These are phyloP conservation scores for Sisyra terminalis DNA, from an alignment of 2,888 invertebrate genomes.

Conservation along the genomic window DNA sequence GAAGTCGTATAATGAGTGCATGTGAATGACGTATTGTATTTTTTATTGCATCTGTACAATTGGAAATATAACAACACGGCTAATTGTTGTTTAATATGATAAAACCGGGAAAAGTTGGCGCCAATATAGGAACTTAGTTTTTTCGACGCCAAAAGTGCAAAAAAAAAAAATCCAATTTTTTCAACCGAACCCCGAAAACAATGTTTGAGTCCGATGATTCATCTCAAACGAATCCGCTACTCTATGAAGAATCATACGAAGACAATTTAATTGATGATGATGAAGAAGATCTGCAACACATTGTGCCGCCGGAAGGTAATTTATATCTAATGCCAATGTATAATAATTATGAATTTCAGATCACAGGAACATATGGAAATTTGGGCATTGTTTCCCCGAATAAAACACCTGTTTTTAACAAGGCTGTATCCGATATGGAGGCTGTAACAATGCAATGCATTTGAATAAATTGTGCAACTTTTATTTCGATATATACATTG, in stretches of 20 bases:
- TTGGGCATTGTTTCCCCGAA: not conserved
- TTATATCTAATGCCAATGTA: not conserved
- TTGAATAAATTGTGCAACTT: too few species aligned
- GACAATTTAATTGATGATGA: slow-evolving; percentile 20
- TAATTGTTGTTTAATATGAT: not conserved
- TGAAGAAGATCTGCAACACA: slow-evolving; percentile 25
- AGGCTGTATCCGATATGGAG: not conserved
- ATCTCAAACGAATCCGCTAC: not conserved
- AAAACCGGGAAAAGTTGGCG: not conserved
- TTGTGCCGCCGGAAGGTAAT: slow-evolving; percentile 26
- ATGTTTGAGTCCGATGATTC: slow-evolving; percentile 7
- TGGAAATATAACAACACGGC: not conserved
- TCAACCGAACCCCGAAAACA: too few species aligned
- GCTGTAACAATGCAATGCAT: too few species aligned
- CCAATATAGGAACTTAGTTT: not conserved
- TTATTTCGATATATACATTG: too few species aligned
- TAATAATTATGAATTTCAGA: not conserved
- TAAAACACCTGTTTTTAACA: not conserved
- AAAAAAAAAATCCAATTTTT: too few species aligned
- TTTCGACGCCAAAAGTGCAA: too few species aligned
- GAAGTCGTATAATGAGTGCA: too few species aligned
- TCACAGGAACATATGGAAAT: too few species aligned
- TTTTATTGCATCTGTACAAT: too few species aligned
- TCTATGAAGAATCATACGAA: slow-evolving; percentile 15
- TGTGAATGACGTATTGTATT: too few species aligned